Percentiles rank a stretch among this genome's conserved stretches.
These are phyloP conservation scores for Macrotrachela quadricornifera DNA, from an alignment of 1,140 invertebrate species.

Conservation along the genomic window DNA sequence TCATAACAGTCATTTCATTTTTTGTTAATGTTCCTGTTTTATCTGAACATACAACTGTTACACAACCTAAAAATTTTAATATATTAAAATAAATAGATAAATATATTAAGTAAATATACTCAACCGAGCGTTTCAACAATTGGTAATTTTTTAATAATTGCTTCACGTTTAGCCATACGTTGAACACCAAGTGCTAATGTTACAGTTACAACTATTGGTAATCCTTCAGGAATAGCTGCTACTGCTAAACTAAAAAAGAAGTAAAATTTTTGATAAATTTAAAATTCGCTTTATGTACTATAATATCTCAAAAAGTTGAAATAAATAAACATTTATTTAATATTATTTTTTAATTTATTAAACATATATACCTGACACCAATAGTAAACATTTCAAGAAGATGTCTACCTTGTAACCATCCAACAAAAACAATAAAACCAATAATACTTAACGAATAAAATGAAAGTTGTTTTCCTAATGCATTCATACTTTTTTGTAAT, in stretches of 20 bases:
- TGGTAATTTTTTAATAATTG: conserved; percentile 89
- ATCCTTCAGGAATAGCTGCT: conserved; percentile 90
- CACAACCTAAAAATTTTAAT: too few relatives aligned
- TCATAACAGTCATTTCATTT: conserved; percentile 92
- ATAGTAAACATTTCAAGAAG: conserved; percentile 96
- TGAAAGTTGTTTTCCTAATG: conserved; percentile 77
- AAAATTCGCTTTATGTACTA: too few relatives aligned
- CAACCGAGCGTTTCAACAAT: conserved; percentile 73
- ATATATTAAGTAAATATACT: too few relatives aligned
- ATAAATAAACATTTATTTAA: too few relatives aligned
- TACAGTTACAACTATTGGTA: conserved; percentile 96
- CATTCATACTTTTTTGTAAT: conserved; percentile 90
- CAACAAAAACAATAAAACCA: conserved; percentile 66
- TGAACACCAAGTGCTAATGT: conserved; percentile 91
- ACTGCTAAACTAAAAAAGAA: conserved; percentile 63
- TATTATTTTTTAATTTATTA: too few relatives aligned
- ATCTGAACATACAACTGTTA: conserved; percentile 92
- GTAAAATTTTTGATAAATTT: too few relatives aligned
- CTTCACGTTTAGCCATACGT: conserved; percentile 91
- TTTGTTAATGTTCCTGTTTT: conserved; percentile 96
- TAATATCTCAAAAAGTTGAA: too few relatives aligned
- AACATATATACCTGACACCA: conserved; percentile 45
- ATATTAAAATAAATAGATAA: too few relatives aligned
- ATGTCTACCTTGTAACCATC: conserved; percentile 65
- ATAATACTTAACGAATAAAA: conserved; percentile 95